These are phyloP conservation scores for Melanotaenia pygmaea DNA, from an alignment of 2,797 vertebrate genomes.

Conservation along the genomic window DNA sequence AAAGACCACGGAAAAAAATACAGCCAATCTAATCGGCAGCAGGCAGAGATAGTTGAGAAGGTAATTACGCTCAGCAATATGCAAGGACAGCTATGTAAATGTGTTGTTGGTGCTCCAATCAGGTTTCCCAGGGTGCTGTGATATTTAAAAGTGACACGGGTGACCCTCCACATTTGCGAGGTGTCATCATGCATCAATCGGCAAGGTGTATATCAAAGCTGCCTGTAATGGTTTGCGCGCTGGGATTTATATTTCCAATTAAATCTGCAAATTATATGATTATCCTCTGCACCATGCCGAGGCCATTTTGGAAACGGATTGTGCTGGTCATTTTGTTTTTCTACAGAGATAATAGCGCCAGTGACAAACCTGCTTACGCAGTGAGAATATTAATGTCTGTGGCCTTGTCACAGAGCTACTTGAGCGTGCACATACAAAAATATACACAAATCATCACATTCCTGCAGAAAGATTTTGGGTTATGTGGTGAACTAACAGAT, in stretches of 20 bases:
- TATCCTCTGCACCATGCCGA: conserved; percentile 77
- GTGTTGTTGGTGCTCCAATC: conserved; percentile 76
- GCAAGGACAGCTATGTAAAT: conserved; percentile 78
- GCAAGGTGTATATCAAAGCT: conserved; percentile 81
- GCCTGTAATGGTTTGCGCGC: conserved; percentile 79
- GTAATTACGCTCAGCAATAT: conserved; percentile 69
- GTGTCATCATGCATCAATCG: conserved; percentile 84
- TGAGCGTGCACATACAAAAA: conserved; percentile 11
- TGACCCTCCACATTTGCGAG: conserved; percentile 83
- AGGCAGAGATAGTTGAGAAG: conserved; percentile 70
- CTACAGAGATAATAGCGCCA: conserved; percentile 79
- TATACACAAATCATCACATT: conserved; percentile 33
- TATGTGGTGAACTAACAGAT: conserved; percentile 30
- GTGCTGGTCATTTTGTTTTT: conserved; percentile 74
- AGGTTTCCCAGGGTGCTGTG: conserved; percentile 78
- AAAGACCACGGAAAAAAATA: conserved; percentile 63
- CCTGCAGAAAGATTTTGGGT: conserved; percentile 33
- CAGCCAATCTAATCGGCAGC: conserved; percentile 61
- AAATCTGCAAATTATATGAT: conserved; percentile 88
- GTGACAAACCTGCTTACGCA: conserved; percentile 72
- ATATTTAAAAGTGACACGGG: conserved; percentile 85
- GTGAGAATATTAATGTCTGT: conserved; percentile 77
- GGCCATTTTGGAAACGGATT: conserved; percentile 81
- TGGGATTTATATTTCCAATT: conserved; percentile 89
- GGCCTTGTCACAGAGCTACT: conserved; percentile 47